These are phyloP conservation scores for Aldabrachelys gigantea DNA, from an alignment of 2,113 vertebrate genomes.

Conservation along the genomic window DNA sequence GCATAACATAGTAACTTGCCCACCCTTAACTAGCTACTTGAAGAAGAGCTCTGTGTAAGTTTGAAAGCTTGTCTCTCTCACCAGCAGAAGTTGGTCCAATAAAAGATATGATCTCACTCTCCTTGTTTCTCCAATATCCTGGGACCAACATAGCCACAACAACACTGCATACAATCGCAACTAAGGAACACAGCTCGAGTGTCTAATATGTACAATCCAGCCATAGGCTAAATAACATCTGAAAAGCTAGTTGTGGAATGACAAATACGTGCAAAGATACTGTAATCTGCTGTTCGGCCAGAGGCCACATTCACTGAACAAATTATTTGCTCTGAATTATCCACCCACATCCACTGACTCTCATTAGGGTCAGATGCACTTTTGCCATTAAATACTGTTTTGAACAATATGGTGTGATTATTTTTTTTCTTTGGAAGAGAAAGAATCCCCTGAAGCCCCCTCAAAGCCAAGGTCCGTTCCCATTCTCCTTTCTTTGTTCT, in stretches of 20 bases:
- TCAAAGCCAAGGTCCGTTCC: not conserved
- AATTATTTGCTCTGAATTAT: constrained; percentile 20
- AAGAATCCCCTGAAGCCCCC: not conserved
- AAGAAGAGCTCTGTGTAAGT: too few species aligned
- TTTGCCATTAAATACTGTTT: rapidly evolving
- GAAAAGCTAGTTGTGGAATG: not conserved
- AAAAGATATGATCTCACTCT: too few species aligned
- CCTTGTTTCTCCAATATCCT: too few species aligned
- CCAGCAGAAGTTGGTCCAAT: too few species aligned
- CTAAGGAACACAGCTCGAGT: not conserved
- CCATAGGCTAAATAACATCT: not conserved
- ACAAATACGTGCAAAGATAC: not conserved
- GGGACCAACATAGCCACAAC: too few species aligned
- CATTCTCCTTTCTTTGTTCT: too few species aligned
- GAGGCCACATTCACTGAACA: not conserved
- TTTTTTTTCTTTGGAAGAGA: not conserved
- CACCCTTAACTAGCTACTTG: not conserved
- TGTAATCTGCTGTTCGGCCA: not conserved
- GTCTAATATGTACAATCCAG: not conserved
- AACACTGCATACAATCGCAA: not conserved
- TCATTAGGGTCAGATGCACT: not conserved
- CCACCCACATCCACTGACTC: constrained; percentile 21
- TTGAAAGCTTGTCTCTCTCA: too few species aligned
- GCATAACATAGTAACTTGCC: not conserved
- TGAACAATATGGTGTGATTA: not conserved